Evolutionary conservation across 2,888 invertebrate species (phyloP), one percentile per base, ranked within the genome.

Genomic region (Phengaris alcon): DNA sequence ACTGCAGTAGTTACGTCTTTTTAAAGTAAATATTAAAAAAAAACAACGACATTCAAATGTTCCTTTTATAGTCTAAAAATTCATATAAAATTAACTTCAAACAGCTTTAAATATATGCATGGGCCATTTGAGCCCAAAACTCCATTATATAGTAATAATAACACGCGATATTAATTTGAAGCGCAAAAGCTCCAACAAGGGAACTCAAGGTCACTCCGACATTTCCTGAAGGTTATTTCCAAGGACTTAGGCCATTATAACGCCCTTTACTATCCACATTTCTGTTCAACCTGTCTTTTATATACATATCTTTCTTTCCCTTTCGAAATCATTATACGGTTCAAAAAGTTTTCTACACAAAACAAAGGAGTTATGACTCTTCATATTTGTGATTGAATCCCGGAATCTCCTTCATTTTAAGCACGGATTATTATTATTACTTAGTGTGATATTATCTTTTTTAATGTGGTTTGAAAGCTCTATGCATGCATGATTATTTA

Each of bases 161-260:
- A 35, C 51, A 51, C 22, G 35, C 52, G 35, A 52, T 72, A 52
- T 51, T 72, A 52, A 15, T 52, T 51, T 22, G 51, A 13, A 52
- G 15, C 52, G 12, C 35, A 35, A 13, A 52, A 46, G 69, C 57
- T 69, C 69, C 69, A 69, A 68, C 68, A 51, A 69, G 74, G 69
- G 69, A 74, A 76, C 74, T 77, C 78, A 81, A 81, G 79, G 80
- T 76, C 78, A 77, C 52, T 55, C 57, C 55, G 68, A 59, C 76
- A 82, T 86, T 79, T 84, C 79, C 81, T 81, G 81, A 87, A 88
- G 86, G 86, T 84, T 85, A 81, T 77, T 79, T 76, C 77, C 82
- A 86, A 87, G 87, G 87, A 82, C 87, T 84, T 84, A 81, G 85
- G 84, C 85, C 83, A 69, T 57, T 48, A 22, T 69, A 69, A 52